Conservation (phyloP, 2,888 invertebrate genomes). For the Dyspetes luteomarginatus region DNA sequence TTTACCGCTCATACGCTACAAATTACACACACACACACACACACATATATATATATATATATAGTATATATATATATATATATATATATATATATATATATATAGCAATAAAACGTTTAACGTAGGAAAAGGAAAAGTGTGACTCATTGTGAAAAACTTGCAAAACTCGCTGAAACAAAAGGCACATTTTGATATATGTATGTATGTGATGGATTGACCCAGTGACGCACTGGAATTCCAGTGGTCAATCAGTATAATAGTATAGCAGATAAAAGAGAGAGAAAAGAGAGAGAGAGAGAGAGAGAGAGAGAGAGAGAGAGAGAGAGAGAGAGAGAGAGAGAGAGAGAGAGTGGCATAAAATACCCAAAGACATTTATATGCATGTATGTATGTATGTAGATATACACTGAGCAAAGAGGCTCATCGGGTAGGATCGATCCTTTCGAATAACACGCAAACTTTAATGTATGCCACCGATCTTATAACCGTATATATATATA, state of each 20-base stretch:
- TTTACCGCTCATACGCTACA: too few species aligned
- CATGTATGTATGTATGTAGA: background rate
- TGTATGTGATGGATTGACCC: conserved; percentile 68
- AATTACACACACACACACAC: too few species aligned
- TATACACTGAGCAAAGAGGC: conserved; percentile 19
- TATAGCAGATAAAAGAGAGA: conserved; percentile 12
- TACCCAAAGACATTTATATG: background rate
- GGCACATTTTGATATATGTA: conserved; percentile 59
- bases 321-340: background rate
- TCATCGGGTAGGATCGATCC: conserved; percentile 67
- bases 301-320: background rate
- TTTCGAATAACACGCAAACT: conserved; percentile 65
- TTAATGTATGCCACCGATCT: conserved; percentile 56
- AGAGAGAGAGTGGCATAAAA: conserved; percentile 6
- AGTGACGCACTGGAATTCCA: conserved; percentile 68
- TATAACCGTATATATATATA: conserved; percentile 6
- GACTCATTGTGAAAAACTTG: too few species aligned
- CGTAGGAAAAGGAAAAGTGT: too few species aligned
- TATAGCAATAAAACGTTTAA: too few species aligned
- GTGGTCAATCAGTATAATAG: conserved; percentile 54
- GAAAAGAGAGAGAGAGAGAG: background rate
- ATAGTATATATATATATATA: too few species aligned
- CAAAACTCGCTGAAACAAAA: too few species aligned
- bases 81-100: too few species aligned
- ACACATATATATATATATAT: too few species aligned